These are phyloP conservation scores for Scrobipalpa atriplicella DNA, from an alignment of 2,888 invertebrate species.

Conservation along the genomic window DNA sequence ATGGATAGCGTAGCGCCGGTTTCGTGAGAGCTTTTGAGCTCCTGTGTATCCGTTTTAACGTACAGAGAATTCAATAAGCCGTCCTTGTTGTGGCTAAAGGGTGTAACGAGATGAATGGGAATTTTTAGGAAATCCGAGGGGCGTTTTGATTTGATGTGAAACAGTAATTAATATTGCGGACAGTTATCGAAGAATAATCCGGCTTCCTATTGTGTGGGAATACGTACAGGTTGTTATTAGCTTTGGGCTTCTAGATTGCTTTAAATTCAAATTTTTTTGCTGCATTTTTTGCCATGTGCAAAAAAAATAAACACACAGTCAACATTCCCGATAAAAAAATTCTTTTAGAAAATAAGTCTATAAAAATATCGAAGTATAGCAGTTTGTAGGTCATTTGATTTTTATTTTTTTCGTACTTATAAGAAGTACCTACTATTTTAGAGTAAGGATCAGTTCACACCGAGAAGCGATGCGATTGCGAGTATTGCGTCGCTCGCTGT, in stretches of 20 bases:
- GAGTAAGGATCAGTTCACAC: no score
- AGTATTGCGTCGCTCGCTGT: no score
- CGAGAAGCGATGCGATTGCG: no score
- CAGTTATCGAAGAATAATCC: conserved; percentile 45
- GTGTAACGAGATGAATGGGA: conserved; percentile 37
- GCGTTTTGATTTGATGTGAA: conserved; percentile 35
- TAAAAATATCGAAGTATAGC: neutral
- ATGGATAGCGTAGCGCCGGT: neutral
- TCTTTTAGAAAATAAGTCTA: no score
- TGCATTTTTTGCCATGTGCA: no score
- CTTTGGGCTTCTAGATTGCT: neutral
- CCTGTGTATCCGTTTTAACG: conserved; percentile 14
- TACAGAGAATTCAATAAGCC: conserved; percentile 13
- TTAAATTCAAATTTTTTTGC: no score
- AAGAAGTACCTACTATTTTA: no score
- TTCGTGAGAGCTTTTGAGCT: neutral
- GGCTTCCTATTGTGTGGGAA: conserved; percentile 42
- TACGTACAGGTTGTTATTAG: conserved; percentile 13
- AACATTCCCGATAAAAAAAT: no score
- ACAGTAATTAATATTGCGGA: conserved; percentile 60
- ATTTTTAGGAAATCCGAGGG: conserved; percentile 40
- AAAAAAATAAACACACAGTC: no score
- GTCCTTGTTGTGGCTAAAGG: conserved; percentile 43
- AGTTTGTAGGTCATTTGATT: no score
- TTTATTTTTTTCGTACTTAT: no score